Base-by-base conservation (phyloP, 2,113 vertebrate species). In the Ia io region DNA sequence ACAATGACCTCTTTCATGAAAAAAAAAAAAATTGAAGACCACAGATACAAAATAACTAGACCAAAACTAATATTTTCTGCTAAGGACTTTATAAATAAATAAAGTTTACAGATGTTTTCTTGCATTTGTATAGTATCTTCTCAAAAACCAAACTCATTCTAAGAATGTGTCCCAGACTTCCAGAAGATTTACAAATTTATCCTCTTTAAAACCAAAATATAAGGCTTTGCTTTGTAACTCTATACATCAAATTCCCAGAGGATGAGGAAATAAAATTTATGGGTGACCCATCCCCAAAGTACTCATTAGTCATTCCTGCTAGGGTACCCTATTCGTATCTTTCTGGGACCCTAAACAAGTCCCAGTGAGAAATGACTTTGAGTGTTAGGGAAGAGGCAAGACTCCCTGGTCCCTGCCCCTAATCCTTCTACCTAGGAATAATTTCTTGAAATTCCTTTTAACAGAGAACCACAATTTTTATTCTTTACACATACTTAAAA, bases 401-500 rank as follows among this genome's bases (percentile, higher is more conserved):
- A 61, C 7, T 49, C 35, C 51, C 28, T 67, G 3, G 18, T n/a
- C 9, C 76, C 17, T 23, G 13, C 12, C 4, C 13, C 16, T 12
- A 40, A 7, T 69, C 7, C 37, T 40, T 96, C 25, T 53, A 90
- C 37, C 32, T 56, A 42, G 5, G 9, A 12, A 1, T 37, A 73
- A 28, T 70, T 86, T 83, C 25, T 35, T 84, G 18, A 74, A 83
- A 87, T 80, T 70, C 25, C 12, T 88, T 88, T 73, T 65, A 89
- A 93, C 28, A 63, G 76, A 76, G n/a, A 44, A 53, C 53, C 59
- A 84, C 56, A 40, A 53, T n/a, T 95, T 87, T 65, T 82, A 91
- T 76, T 74, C 69, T 32, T 74, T 35, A 94, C 93, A 89, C 86
- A 74, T 86, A 42, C 32, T 84, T 88, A 69, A 89, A 90, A 95